Base-by-base conservation (phyloP, 1,140 invertebrate genomes). In the Trissolcus basalis region DNA sequence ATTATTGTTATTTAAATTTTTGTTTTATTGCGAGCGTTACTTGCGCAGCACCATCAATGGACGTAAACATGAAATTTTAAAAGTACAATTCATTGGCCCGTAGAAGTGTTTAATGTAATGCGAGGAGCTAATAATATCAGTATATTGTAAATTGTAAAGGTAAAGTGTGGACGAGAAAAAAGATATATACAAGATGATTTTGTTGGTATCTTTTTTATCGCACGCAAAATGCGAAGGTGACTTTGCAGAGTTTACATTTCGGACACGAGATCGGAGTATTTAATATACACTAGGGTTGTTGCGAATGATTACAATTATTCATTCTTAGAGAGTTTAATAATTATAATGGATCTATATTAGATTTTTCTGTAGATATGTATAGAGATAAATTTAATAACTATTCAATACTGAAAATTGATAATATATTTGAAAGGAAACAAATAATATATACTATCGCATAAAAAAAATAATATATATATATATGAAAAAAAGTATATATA, bases 311-410 rank as follows among this genome's bases (percentile, higher is more conserved):
- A 75, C 83, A 81, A 78, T 83, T 84, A 86, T 86, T 85, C 80
- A 86, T 85, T 85, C 77, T 84, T 88, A 87, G 83, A 87, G 82
- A 87, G 85, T 88, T 87, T 86, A 87, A 87, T 80, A 87, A 84
- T 78, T 73, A 82, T 84, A 82, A 86, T 84, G 85, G 80, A 86
- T 85, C 83, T 88, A 86, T 86, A 85, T 86, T 85, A 86, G 81
- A 82, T 81, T 86, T 86, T 81, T 80, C 82, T 88, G 84, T 88
- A 88, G 85, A 88, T 88, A 87, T 88, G 85, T 86, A 87, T 87
- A 87, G 83, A 87, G 72, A 84, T 83, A 69, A 80, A 75, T 69
- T 76, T 79, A 65, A 80, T 83, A 82, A 83, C 74, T 81, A 85
- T 82, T 80, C 79, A 75, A 81, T 83, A 85, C 79, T 81, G 65